A percentile compares a stretch with the other conserved stretches of the same genome.
These are phyloP conservation scores for Heliconius congener DNA, from an alignment of 1,140 invertebrate species.

Conservation along the genomic window DNA sequence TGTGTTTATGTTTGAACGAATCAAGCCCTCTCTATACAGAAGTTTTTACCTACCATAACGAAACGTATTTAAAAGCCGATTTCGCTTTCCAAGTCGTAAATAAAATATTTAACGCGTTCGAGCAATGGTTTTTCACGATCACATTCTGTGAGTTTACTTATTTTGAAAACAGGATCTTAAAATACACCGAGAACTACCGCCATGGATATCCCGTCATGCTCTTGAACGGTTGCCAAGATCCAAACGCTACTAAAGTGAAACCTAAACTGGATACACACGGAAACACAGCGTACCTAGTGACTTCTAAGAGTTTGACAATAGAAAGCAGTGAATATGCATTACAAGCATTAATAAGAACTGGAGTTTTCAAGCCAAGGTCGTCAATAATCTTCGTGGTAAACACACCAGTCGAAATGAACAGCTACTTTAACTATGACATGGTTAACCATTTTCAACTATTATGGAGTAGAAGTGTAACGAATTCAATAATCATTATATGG, in stretches of 20 bases:
- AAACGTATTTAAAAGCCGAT: conserved; percentile 56
- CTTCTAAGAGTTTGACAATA: conserved; percentile 56
- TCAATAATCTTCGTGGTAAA: conserved; percentile 71
- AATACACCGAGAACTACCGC: conserved; percentile 65
- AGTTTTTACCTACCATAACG: conserved; percentile 58
- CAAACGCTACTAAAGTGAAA: conserved; percentile 56
- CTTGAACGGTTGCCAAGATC: conserved; percentile 62
- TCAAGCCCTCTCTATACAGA: conserved; percentile 50
- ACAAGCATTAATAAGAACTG: conserved; percentile 61
- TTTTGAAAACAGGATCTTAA: conserved; percentile 72
- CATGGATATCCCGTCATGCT: conserved; percentile 70
- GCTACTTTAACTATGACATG: conserved; percentile 63
- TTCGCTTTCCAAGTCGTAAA: conserved; percentile 63
- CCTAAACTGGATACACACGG: conserved; percentile 67
- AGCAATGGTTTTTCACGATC: conserved; percentile 72
- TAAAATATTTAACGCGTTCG: conserved; percentile 72
- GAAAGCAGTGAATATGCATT: conserved; percentile 60
- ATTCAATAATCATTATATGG: conserved; percentile 66
- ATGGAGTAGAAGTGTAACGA: conserved; percentile 64
- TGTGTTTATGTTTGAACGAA: conserved; percentile 36
- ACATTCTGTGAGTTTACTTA: conserved; percentile 75
- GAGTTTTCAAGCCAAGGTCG: conserved; percentile 72
- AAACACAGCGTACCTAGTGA: conserved; percentile 68
- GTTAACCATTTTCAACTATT: conserved; percentile 63
- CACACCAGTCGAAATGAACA: conserved; percentile 53